Base-by-base conservation (phyloP, 2,797 vertebrate genomes). In the Bradypodion pumilum region DNA sequence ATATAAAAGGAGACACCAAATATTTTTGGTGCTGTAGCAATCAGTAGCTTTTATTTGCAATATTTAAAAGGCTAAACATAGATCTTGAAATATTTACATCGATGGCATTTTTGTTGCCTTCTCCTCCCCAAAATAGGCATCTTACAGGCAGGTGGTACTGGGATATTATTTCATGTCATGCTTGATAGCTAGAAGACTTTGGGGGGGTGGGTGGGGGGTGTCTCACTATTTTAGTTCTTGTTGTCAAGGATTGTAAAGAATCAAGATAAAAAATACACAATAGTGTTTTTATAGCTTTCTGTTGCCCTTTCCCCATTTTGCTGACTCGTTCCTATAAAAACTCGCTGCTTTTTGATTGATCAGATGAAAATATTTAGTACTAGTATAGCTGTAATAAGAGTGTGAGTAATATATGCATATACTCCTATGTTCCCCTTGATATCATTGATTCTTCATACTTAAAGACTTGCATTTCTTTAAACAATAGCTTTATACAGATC, bases 61-160 rank as follows among this genome's bases (percentile, higher is more conserved):
- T 90, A 86, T 85, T 81, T 91, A 78, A 69, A 76, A 44, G 19
- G 72, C 84, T 92, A 91, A 91, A 92, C 80, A 91, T 91, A 90
- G 87, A 80, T 87, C 10, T 1, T 84, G 73, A 80, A 86, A 88
- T 87, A 42, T 52, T 1, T 87, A 85, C 75, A 83, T 56, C 32
- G 75, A 66, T 82, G 86, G 56, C 49, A 69, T 44, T 84, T 74
- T 69, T 52, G 21, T 65, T 37, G 16, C 81, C 80, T 83, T 35
- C 37, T 23, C 73, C 78, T 75, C 6, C 80, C 35, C 44, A 70
- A 52, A 76, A 60, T 49, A 89, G 76, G 75, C 85, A 82, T 80
- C 91, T 86, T 85, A 82, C 77, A 88, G 87, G 69, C 82, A 86
- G 85, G 75, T n/a, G 40, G n/a, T 46, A 21, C 15, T 81, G 29